phyloP scores from a whole-genome alignment of 2,797 vertebrate species.

The Percopsis omiscomaycus region DNA sequence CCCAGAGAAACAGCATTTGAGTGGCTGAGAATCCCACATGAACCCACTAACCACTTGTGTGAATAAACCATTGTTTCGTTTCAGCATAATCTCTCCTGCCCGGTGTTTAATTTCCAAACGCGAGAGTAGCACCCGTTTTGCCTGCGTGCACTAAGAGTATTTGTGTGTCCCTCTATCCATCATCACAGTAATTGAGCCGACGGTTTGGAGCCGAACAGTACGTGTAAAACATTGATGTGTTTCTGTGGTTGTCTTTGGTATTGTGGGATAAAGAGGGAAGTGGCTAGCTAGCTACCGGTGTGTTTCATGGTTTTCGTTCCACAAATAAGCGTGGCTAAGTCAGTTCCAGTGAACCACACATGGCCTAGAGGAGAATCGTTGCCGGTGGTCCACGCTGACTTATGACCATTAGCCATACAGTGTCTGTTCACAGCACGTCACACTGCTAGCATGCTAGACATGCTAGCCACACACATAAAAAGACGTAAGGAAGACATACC shows the following conservation, averaged over 20 bases:
- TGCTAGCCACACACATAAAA: slow-evolving; percentile 21
- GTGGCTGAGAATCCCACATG: neutral
- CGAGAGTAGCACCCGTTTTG: neutral
- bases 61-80: too few relatives aligned
- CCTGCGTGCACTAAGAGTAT: slow-evolving; percentile 10
- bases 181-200: slow-evolving; percentile 20
- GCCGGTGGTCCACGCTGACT: slow-evolving; percentile 52
- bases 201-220: slow-evolving; percentile 4
- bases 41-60: too few relatives aligned
- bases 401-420: slow-evolving; percentile 30
- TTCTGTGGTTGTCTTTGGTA: slow-evolving; percentile 28
- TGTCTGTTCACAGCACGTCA: slow-evolving; percentile 42
- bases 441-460: slow-evolving; percentile 43
- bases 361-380: slow-evolving; percentile 34
- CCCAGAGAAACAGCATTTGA: slow-evolving; percentile 2
- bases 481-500: slow-evolving; percentile 35
- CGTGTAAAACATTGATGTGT: slow-evolving; percentile 20
- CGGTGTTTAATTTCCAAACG: too few relatives aligned
- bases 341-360: slow-evolving; percentile 29
- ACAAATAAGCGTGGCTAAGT: slow-evolving; percentile 59
- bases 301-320: slow-evolving; percentile 32
- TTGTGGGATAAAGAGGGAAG: slow-evolving; percentile 33
- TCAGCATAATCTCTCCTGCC: too few relatives aligned
- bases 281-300: slow-evolving; percentile 19
- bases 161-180: slow-evolving; percentile 41